Evolutionary conservation across 1,140 invertebrate genomes (phyloP), one percentile per base, ranked within the genome.

Genomic region (Scaptomyza pallida): DNA sequence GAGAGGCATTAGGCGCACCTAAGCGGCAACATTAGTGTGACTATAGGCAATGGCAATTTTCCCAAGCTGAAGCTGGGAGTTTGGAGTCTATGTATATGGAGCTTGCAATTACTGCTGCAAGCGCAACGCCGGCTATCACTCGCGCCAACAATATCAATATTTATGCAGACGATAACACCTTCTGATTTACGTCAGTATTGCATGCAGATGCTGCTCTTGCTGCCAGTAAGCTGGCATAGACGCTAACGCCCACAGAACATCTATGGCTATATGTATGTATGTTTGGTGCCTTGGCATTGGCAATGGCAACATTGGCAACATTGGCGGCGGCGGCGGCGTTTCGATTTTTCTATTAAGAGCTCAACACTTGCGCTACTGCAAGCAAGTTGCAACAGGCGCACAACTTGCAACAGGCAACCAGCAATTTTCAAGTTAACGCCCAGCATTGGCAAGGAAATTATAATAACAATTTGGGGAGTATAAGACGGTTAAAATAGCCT

Each of bases 141-240:
- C 85, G 82, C 75, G 35, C 74, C 82, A 88, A 88, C 82, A 86
- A 88, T 88, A 88, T 88, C 83, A 88, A 88, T 88, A 88, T 88
- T 88, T 88, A 88, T 88, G 85, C 78, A 88, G 82, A 88, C 82
- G 82, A 88, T 88, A 88, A 89, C 82, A 88, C 82, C 82, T 88
- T 88, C 82, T 88, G 82, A 88, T 88, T 88, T 88, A 88, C 83
- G 80, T 73, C 67, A 89, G 83, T 68, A 59, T 88, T 62, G 75
- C 82, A 88, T 88, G 82, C 83, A 88, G 80, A 85, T 83, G 75
- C 71, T 44, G 57, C 80, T 30, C 26, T 30, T 43, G 17, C 16
- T 43, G 52, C 72, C 19, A 56, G 47, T 37, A 5, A 9, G 37
- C 43, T 45, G 35, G 15, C 48, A 35, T 44, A 23, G 44, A 52